These are phyloP conservation scores for Anagrus nilaparvatae DNA, from an alignment of 1,140 invertebrate species.

Conservation along the genomic window DNA sequence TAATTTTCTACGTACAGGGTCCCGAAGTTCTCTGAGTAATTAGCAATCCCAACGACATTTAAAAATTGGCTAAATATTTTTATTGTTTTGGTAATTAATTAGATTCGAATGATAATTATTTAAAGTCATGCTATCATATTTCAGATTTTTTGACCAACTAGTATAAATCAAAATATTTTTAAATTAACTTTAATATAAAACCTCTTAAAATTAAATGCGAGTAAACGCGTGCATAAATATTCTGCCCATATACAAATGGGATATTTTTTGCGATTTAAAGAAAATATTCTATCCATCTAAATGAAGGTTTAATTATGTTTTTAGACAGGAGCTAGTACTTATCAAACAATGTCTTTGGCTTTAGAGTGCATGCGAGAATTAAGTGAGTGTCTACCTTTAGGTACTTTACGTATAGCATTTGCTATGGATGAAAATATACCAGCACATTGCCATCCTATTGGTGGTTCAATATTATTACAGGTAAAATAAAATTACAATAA, in stretches of 20 bases:
- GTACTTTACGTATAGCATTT: conserved; percentile 43
- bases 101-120: too few relatives aligned
- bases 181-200: background rate
- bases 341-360: conserved; percentile 61
- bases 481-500: too few relatives aligned
- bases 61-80: too few relatives aligned
- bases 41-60: too few relatives aligned
- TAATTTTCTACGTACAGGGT: too few relatives aligned
- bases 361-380: conserved; percentile 57
- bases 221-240: background rate
- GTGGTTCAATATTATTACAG: conserved; percentile 59
- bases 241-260: too few relatives aligned
- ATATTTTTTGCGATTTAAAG: background rate
- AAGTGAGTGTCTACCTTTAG: conserved; percentile 50
- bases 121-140: too few relatives aligned
- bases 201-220: background rate
- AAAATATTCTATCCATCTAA: background rate
- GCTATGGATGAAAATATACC: conserved; percentile 55
- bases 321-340: conserved; percentile 60
- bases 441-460: conserved; percentile 49
- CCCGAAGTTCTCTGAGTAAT: too few relatives aligned
- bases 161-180: too few relatives aligned
- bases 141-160: too few relatives aligned
- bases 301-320: conserved; percentile 5
- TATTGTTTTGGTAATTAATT: too few relatives aligned